Percentiles rank a stretch among this genome's conserved stretches.
Conservation (phyloP, 2,113 vertebrate species). For the Cercopithecus mona region DNA sequence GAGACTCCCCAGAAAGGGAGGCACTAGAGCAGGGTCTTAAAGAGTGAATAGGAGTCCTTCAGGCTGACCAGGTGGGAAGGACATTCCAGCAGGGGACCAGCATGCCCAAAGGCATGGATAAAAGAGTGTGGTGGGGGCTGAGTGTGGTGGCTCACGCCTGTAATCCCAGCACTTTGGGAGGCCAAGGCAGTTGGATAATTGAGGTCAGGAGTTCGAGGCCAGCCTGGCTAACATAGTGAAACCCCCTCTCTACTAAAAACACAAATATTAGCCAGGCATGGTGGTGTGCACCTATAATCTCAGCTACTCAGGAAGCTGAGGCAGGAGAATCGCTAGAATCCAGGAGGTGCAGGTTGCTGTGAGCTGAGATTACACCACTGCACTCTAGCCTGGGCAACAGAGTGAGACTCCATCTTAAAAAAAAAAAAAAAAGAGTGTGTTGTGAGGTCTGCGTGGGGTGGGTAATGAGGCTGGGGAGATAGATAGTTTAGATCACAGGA, state of each 20-base stretch:
- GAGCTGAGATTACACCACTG: not conserved
- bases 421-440: no score
- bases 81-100: not conserved
- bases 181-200: not conserved
- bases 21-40: not conserved
- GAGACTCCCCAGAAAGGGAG: not conserved
- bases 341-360: no score
- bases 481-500: not conserved
- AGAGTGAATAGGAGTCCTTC: not conserved
- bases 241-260: not conserved
- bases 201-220: not conserved
- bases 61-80: not conserved
- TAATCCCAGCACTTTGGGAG: not conserved
- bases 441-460: no score
- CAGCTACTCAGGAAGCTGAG: not conserved
- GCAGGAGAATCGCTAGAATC: not conserved
- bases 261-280: not conserved
- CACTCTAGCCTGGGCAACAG: not conserved
- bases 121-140: not conserved
- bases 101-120: not conserved
- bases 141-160: not conserved
- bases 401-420: not conserved
- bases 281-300: not conserved
- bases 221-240: not conserved
- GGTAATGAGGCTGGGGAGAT: not conserved